phyloP scores from a whole-genome alignment of 2,888 invertebrate species.

The Cheilosia scutellata region DNA sequence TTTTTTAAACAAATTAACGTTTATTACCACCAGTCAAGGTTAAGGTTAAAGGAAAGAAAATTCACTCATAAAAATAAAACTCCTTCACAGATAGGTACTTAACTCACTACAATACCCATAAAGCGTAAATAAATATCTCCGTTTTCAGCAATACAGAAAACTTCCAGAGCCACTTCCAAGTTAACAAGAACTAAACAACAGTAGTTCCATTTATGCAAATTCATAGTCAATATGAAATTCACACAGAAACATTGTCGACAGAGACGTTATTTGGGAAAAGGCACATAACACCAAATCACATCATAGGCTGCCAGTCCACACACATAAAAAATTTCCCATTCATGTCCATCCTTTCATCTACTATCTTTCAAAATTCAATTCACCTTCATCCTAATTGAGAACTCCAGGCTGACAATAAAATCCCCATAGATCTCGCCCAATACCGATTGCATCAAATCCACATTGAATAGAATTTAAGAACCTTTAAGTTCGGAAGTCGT shows the following conservation, averaged over 20 bases:
- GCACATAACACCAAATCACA: not conserved
- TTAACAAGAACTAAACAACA: too few species aligned
- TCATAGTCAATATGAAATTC: not conserved
- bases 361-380: slow-evolving; percentile 6
- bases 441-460: slow-evolving; percentile 16
- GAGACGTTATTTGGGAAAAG: too few species aligned
- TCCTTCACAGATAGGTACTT: too few species aligned
- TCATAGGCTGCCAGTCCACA: not conserved
- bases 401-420: slow-evolving; percentile 9
- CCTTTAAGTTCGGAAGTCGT: slow-evolving; percentile 37
- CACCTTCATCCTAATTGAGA: not conserved
- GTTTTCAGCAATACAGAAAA: too few species aligned
- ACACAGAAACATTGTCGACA: not conserved
- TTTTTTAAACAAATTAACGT: too few species aligned
- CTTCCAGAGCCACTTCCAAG: too few species aligned
- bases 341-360: not conserved
- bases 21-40: too few species aligned
- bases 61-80: too few species aligned
- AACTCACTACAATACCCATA: too few species aligned
- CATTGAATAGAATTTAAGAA: slow-evolving; percentile 30
- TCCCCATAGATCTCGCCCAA: not conserved
- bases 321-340: slow-evolving; percentile 6
- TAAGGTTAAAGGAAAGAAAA: too few species aligned
- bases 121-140: too few species aligned
- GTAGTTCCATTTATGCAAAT: too few species aligned